Evolutionary conservation across 1,140 invertebrate genomes (phyloP).

Genomic region (Bombus confusus): DNA sequence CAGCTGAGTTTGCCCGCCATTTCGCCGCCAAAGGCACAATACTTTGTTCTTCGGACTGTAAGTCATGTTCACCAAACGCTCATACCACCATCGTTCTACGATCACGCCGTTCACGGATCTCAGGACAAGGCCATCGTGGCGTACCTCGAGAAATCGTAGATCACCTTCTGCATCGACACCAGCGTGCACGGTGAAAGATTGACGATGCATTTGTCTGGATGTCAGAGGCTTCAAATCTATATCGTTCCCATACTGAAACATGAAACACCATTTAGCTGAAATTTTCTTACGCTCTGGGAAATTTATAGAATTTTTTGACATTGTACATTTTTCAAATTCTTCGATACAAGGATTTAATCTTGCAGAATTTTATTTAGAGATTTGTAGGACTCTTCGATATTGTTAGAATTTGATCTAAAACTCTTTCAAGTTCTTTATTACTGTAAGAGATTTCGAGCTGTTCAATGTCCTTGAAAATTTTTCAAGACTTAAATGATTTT

Average conservation of each 20-base stretch:
- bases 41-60: conserved; percentile 99
- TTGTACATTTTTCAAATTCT: not conserved
- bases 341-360: not conserved
- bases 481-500: not conserved
- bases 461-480: not conserved
- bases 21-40: conserved; percentile 96
- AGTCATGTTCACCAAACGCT: conserved; percentile 99
- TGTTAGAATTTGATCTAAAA: too few relatives aligned
- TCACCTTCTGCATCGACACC: conserved; percentile 95
- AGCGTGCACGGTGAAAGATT: conserved; percentile 98
- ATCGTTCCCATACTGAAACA: conserved; percentile 93
- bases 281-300: not conserved
- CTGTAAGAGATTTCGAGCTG: not conserved
- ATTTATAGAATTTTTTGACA: not conserved
- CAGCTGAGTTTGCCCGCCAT: conserved; percentile 95
- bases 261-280: not conserved
- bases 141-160: conserved; percentile 98
- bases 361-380: not conserved
- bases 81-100: conserved; percentile 99
- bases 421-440: too few relatives aligned
- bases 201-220: conserved; percentile 95
- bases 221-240: conserved; percentile 97
- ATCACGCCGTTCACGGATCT: conserved; percentile 96
- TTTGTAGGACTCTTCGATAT: not conserved
- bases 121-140: conserved; percentile 98